Evolutionary conservation across 2,888 invertebrate genomes (phyloP).

Genomic region (Hypomecis atomaria): DNA sequence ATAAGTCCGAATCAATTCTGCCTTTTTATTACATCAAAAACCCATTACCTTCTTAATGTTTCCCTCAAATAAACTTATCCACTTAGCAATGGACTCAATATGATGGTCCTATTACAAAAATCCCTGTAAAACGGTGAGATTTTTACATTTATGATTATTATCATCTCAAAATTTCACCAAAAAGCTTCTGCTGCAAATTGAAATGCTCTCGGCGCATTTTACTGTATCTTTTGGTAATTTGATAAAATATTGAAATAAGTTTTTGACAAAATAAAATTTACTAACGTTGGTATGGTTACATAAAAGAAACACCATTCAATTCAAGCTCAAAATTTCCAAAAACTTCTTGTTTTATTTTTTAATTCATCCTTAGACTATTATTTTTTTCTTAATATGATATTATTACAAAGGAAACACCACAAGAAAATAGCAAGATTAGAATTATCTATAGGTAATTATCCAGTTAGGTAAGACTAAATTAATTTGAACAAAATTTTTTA

Average conservation of each 20-base stretch:
- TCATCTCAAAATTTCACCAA: neutral
- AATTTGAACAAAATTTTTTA: too few species aligned
- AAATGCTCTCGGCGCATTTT: neutral
- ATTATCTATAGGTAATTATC: too few species aligned
- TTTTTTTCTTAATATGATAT: too few species aligned
- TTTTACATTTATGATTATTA: neutral
- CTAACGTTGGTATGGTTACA: too few species aligned
- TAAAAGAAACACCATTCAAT: too few species aligned
- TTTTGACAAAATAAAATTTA: too few species aligned
- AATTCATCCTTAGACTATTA: too few species aligned
- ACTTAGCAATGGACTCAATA: neutral
- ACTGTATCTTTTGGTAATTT: neutral
- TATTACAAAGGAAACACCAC: too few species aligned
- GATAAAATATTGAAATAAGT: neutral
- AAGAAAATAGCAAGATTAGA: too few species aligned
- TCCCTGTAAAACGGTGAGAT: neutral
- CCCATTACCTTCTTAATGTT: neutral
- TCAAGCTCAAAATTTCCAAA: too few species aligned
- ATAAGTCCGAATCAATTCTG: neutral
- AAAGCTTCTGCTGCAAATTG: constrained; percentile 1
- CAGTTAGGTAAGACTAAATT: too few species aligned
- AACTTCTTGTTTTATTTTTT: too few species aligned
- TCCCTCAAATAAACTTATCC: neutral
- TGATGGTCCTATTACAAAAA: neutral
- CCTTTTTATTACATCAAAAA: neutral